phyloP scores from a whole-genome alignment of 2,797 vertebrate genomes.

The Peromyscus aztecus region DNA sequence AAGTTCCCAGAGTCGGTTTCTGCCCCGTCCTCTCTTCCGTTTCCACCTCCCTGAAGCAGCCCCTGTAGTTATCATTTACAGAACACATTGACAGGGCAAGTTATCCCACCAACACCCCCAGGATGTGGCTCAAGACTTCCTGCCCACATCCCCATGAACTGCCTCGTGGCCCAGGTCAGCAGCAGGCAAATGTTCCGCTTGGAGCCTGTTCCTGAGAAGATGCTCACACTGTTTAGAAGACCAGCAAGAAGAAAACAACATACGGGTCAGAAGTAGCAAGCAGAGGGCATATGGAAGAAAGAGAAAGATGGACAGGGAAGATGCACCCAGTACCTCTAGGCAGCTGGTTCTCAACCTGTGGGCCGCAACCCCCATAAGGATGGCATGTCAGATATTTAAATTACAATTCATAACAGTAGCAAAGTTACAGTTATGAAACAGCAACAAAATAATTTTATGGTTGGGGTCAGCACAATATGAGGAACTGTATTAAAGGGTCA shows the following conservation, averaged over 20 bases:
- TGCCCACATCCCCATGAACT: conserved; percentile 18
- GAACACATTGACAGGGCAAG: neutral
- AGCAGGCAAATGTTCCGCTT: neutral
- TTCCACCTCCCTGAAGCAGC: conserved; percentile 32
- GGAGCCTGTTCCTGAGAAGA: neutral
- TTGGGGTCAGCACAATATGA: neutral
- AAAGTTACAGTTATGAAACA: neutral
- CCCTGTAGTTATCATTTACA: neutral
- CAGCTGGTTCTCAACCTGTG: neutral
- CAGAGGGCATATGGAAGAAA: too few relatives aligned
- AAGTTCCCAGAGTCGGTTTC: neutral
- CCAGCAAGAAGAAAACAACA: neutral
- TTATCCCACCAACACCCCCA: conserved; percentile 33
- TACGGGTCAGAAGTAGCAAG: neutral
- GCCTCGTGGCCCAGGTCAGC: neutral
- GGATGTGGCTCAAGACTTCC: conserved; percentile 64
- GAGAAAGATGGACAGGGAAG: neutral
- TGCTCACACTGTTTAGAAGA: neutral
- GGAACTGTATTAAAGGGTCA: neutral
- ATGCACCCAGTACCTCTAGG: too few relatives aligned
- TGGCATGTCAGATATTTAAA: neutral
- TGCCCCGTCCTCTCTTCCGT: neutral
- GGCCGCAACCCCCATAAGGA: neutral
- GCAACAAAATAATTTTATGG: neutral
- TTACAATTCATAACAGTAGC: neutral